Conservation (phyloP, 2,797 vertebrate species). For the Hydrophis major region DNA sequence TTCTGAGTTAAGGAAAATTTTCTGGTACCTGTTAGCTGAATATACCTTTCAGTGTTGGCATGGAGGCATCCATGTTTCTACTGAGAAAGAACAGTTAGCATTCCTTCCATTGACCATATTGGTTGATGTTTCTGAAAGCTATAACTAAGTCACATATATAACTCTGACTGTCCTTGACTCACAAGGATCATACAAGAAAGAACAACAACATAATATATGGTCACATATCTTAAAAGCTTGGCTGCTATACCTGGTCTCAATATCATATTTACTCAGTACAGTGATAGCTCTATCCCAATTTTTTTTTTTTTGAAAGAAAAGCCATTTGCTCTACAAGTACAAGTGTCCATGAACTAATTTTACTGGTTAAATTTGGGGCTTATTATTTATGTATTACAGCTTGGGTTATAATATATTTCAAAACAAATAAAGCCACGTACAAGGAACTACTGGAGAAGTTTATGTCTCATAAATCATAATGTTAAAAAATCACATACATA, state of each 20-base stretch:
- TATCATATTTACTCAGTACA: not conserved
- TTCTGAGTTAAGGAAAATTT: not conserved
- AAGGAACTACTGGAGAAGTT: not conserved
- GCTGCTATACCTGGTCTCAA: too few relatives aligned
- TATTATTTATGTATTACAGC: not conserved
- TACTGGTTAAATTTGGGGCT: not conserved
- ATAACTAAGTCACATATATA: not conserved
- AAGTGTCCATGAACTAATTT: not conserved
- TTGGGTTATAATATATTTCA: not conserved
- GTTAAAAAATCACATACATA: not conserved
- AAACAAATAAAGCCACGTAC: not conserved
- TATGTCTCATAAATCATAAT: not conserved
- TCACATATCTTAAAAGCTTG: not conserved
- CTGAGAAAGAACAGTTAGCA: not conserved
- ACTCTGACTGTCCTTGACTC: not conserved
- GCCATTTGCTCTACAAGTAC: not conserved
- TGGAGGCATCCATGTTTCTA: not conserved
- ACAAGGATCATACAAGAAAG: not conserved
- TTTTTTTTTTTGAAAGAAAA: not conserved
- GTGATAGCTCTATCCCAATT: not conserved
- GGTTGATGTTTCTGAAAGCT: not conserved
- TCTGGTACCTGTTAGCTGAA: not conserved
- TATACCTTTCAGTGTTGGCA: not conserved
- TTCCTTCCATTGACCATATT: not conserved
- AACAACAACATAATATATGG: not conserved